Evolutionary conservation across 2,888 invertebrate genomes (phyloP).

Genomic region (Epistrophe grossulariae): DNA sequence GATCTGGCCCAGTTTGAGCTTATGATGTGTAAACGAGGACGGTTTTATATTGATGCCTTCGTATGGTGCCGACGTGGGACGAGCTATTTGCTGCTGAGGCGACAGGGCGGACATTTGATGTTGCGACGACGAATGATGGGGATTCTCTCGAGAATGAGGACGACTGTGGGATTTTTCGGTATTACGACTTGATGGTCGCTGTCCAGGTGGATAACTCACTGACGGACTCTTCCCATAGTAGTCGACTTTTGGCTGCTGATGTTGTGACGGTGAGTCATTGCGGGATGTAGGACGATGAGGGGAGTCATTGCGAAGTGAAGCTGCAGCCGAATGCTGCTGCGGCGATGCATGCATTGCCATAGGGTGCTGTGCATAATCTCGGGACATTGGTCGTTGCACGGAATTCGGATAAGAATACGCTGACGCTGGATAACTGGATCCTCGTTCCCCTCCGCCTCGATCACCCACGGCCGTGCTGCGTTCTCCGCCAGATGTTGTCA

Average conservation of each 20-base stretch:
- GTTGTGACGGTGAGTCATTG: conserved; percentile 80
- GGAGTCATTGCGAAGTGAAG: conserved; percentile 78
- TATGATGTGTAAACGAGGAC: conserved; percentile 83
- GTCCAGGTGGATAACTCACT: conserved; percentile 68
- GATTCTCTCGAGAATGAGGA: conserved; percentile 82
- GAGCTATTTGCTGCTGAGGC: conserved; percentile 72
- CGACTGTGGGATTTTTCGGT: conserved; percentile 79
- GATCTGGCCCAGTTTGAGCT: conserved; percentile 82
- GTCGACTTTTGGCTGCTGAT: conserved; percentile 77
- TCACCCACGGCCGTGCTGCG: conserved; percentile 60
- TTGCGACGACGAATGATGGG: conserved; percentile 63
- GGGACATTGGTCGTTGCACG: conserved; percentile 77
- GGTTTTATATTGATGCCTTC: conserved; percentile 80
- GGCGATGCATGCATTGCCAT: conserved; percentile 66
- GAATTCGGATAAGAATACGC: conserved; percentile 77
- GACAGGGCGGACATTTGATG: conserved; percentile 79
- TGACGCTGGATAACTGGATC: conserved; percentile 71
- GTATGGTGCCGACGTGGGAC: conserved; percentile 77
- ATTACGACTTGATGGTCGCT: conserved; percentile 79
- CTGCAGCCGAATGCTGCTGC: conserved; percentile 60
- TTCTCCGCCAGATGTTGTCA: conserved; percentile 75
- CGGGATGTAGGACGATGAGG: conserved; percentile 80
- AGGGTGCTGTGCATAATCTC: conserved; percentile 77
- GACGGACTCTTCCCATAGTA: conserved; percentile 79
- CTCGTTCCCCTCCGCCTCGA: conserved; percentile 49